Conservation (phyloP, 64 coral and sea anemone genomes). For the Catalaphyllia jardinei region DNA sequence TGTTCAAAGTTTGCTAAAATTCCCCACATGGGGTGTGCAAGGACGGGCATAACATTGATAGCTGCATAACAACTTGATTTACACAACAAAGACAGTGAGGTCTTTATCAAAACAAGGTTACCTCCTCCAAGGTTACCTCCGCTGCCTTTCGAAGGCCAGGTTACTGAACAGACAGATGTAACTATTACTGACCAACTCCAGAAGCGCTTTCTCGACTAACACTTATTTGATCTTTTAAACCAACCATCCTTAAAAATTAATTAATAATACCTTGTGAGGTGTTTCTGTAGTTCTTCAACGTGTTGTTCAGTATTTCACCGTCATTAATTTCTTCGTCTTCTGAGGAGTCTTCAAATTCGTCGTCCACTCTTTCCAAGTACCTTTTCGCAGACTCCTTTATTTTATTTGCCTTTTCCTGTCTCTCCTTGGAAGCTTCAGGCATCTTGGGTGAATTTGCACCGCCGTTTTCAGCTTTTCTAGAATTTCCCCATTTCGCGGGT, state of each 20-base stretch:
- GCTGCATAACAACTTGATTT: too few relatives aligned
- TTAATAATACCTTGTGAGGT: slow-evolving; percentile 53
- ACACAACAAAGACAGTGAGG: too few relatives aligned
- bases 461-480: background rate
- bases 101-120: too few relatives aligned
- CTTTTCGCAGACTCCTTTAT: slow-evolving; percentile 82
- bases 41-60: too few relatives aligned
- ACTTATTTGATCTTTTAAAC: too few relatives aligned
- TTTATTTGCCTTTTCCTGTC: slow-evolving; percentile 64
- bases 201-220: too few relatives aligned
- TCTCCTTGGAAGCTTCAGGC: slow-evolving; percentile 48
- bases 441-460: background rate
- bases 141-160: too few relatives aligned
- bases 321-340: slow-evolving; percentile 90
- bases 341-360: slow-evolving; percentile 73
- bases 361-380: slow-evolving; percentile 44
- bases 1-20: too few relatives aligned
- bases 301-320: slow-evolving; percentile 73
- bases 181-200: too few relatives aligned
- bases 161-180: too few relatives aligned
- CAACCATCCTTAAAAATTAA: background rate
- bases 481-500: background rate
- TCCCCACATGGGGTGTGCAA: too few relatives aligned
- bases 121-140: too few relatives aligned
- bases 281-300: slow-evolving; percentile 58